Conservation (phyloP, 2,113 vertebrate species). For the Chaetodon trifascialis region DNA sequence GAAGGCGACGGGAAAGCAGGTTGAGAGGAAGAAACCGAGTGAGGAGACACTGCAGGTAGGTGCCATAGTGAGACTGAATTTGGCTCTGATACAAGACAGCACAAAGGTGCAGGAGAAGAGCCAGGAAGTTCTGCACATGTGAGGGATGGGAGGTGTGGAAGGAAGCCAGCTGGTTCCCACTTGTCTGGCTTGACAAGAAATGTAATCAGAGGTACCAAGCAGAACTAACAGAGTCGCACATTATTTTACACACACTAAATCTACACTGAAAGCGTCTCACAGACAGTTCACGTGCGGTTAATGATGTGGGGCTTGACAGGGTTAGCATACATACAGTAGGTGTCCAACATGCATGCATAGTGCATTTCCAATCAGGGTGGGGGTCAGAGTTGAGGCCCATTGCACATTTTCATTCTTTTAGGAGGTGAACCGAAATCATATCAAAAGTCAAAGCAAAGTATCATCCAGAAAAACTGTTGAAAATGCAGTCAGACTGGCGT, state of each 20-base stretch:
- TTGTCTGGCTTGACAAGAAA: conserved; percentile 49
- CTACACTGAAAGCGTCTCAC: not conserved
- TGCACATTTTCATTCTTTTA: conserved; percentile 30
- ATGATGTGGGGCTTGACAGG: not conserved
- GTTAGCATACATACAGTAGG: conserved; percentile 31
- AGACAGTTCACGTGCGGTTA: conserved; percentile 17
- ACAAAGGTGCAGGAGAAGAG: conserved; percentile 33
- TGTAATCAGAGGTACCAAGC: conserved; percentile 50
- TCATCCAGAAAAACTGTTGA: not conserved
- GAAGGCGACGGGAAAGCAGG: conserved; percentile 34
- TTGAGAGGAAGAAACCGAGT: conserved; percentile 30
- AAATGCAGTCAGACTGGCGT: not conserved
- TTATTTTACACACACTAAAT: conserved; percentile 29
- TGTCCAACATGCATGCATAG: conserved; percentile 33
- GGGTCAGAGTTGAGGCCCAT: conserved; percentile 30
- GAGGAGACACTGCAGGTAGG: conserved; percentile 53
- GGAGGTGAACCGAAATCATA: conserved; percentile 58
- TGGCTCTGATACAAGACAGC: conserved; percentile 40
- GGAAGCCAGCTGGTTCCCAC: conserved; percentile 63
- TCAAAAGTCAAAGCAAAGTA: not conserved
- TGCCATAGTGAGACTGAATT: conserved; percentile 41
- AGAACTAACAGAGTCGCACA: conserved; percentile 18
- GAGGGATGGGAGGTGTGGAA: conserved; percentile 54
- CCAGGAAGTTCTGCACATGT: conserved; percentile 23
- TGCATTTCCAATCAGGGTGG: conserved; percentile 10